Base-by-base conservation (phyloP, 1,140 invertebrate species). In the Drosophila quadrilineata region DNA sequence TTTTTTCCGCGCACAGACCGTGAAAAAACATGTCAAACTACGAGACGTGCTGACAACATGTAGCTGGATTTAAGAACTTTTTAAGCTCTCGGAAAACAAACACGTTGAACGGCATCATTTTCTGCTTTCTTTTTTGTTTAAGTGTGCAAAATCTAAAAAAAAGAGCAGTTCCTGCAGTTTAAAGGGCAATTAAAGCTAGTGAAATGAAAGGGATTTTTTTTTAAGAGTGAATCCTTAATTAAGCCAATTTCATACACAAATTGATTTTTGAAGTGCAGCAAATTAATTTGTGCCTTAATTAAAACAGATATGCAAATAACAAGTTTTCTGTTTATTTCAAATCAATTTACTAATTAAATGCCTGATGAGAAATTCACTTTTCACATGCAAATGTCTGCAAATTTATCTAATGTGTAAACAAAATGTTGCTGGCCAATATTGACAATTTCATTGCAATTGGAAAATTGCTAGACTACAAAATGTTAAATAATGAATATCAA, bases 51-150 rank as follows among this genome's bases (percentile, higher is more conserved):
- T 57, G 54, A 46, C 54, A 57, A 28, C 41, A 46, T 21, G 12
- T 36, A 46, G 52, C 41, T 43, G 52, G 52, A 54, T 54, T 54
- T 54, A 54, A 54, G 43, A 54, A 54, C 26, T 54, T 54, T 48
- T 31, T 43, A 19, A 31, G 38, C 26, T 29, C 24, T 19, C 17
- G 36, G 24, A 41, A 40, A 54, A 54, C 38, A 54, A n/a, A 54
- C 50, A 54, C 26, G 52, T 54, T 36, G 36, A 40, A 21, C 16
- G 45, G n/a, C 8, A 3, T 21, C 28, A 33, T 21, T 31, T 33
- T 46, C 21, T 40, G 16, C 21, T 38, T 8, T 17, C 4, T 6
- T 46, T 52, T 16, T 10, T 17, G 12, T 40, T 14, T 40, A 40
- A 3, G 36, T n/a, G n/a, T n/a, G n/a, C n/a, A n/a, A n/a, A n/a